phyloP scores from a whole-genome alignment of 64 coral and sea anemone species.

The Pocillopora damicornis region DNA sequence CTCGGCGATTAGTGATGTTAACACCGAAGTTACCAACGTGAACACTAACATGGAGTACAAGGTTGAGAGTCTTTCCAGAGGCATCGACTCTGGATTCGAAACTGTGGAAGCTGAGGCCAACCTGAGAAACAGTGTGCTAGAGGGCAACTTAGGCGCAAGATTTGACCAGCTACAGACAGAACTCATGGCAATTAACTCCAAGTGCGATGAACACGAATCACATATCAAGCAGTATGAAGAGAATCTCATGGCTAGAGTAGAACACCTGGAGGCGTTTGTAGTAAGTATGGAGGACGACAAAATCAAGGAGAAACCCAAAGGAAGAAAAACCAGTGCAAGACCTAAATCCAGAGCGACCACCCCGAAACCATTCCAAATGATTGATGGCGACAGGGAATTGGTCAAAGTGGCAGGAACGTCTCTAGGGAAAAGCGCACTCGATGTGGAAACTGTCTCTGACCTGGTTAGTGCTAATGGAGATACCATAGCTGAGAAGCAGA shows the following conservation, averaged over 20 bases:
- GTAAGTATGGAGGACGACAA: slow-evolving; percentile 6
- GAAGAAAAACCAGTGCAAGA: not conserved
- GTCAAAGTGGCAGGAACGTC: not conserved
- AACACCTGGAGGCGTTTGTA: slow-evolving; percentile 3
- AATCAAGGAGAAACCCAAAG: not conserved
- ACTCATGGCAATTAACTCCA: not conserved
- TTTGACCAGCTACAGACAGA: slow-evolving; percentile 13
- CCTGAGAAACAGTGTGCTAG: not conserved
- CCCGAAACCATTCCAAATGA: not conserved
- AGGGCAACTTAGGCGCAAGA: not conserved
- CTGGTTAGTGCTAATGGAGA: not conserved
- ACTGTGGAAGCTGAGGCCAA: slow-evolving; percentile 24
- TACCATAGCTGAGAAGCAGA: not conserved
- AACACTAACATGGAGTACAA: slow-evolving; percentile 8
- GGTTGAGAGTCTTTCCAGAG: slow-evolving; percentile 11
- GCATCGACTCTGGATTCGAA: slow-evolving; percentile 7
- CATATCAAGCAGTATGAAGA: not conserved
- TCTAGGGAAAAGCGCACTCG: not conserved
- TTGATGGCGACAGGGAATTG: not conserved
- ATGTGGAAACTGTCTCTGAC: not conserved
- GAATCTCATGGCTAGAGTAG: slow-evolving; percentile 1
- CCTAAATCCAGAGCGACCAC: not conserved
- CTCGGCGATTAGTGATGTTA: slow-evolving; percentile 12
- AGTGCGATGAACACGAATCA: not conserved
- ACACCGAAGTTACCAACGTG: not conserved